Evolutionary conservation across 2,888 invertebrate species (phyloP).

Genomic region (Linyphia triangularis): DNA sequence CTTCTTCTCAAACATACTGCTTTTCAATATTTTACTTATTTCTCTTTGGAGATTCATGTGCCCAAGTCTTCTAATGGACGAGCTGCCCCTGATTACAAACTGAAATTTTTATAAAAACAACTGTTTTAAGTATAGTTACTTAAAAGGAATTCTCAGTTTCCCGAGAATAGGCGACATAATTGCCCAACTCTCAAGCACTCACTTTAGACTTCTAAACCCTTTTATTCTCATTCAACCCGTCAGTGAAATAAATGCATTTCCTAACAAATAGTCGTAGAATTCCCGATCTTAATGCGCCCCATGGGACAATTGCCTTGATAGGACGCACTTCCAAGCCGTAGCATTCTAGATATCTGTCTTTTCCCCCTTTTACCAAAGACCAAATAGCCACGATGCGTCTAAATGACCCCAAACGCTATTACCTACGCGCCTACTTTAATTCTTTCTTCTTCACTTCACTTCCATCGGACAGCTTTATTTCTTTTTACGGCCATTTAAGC

Average conservation of each 20-base stretch:
- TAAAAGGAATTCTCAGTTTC: too few relatives aligned
- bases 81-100: too few relatives aligned
- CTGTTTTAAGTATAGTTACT: too few relatives aligned
- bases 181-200: too few relatives aligned
- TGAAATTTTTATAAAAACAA: too few relatives aligned
- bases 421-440: slow-evolving; percentile 22
- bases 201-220: background rate
- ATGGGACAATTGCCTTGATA: background rate
- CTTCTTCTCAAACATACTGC: too few relatives aligned
- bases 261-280: background rate
- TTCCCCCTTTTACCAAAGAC: background rate
- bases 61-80: too few relatives aligned
- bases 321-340: background rate
- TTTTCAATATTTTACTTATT: too few relatives aligned
- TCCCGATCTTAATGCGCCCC: background rate
- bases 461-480: background rate
- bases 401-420: slow-evolving; percentile 20
- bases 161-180: too few relatives aligned
- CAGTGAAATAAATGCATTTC: background rate
- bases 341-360: background rate
- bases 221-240: background rate
- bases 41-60: too few relatives aligned
- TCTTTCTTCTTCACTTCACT: background rate
- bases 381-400: slow-evolving; percentile 17
- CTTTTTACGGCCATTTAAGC: background rate